Base-by-base conservation (phyloP, 2,797 vertebrate species). In the Ceryle rudis region DNA sequence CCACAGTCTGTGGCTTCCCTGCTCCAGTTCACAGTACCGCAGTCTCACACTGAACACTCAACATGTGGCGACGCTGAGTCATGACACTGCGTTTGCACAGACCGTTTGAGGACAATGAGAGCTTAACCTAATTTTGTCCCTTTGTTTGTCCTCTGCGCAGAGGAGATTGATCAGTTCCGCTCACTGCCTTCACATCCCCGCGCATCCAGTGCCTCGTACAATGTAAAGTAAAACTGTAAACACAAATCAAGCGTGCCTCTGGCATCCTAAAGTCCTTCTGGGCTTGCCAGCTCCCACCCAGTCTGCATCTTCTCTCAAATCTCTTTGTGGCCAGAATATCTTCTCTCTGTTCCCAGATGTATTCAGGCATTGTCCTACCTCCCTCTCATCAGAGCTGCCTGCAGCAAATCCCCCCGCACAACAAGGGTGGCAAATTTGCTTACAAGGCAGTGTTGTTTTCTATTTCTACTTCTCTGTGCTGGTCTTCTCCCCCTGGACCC, bases 81-180 rank as follows among this genome's bases (percentile, higher is more conserved):
- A 96, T n/a, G 72, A 85, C 89, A 80, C 70, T 2, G 11, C 1
- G 49, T 84, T 80, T 1, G 3, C 57, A 93, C 78, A 92, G 86
- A 92, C 81, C 16, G 16, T 71, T 39, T 74, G 72, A 92, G 93
- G 91, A 92, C 95, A 88, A 94, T 62, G 72, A 94, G 65, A 96
- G 89, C 92, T 96, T 92, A 95, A 96, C 92, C 95, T 88, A 74
- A 88, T 95, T 96, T 92, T 83, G 87, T 90, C 95, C 91, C 89
- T 96, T 96, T 91, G 75, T 95, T 87, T 94, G 92, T 93, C 89
- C 91, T 95, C 79, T 78, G 82, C 3, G 4, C 79, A 61, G 74
- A 81, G 44, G 73, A 91, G 72, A 93, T 92, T 75, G 71, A 92
- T 86, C 86, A 62, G 65, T 74, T 94, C 84, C 67, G 29, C 65